Conservation (phyloP, 2,113 vertebrate species). For the Copsychus sechellarum region DNA sequence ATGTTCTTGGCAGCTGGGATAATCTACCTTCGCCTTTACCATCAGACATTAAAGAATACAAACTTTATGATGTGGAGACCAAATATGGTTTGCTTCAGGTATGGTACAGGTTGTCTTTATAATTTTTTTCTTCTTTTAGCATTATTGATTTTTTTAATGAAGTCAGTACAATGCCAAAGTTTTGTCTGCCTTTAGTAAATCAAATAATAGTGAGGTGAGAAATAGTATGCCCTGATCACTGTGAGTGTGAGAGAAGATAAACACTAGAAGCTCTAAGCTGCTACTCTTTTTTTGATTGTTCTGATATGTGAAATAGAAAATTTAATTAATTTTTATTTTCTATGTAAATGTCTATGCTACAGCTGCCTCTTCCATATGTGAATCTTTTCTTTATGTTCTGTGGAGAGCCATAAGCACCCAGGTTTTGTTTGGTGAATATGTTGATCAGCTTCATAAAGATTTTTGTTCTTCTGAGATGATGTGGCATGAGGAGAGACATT, state of each 20-base stretch:
- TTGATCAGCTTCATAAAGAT: not conserved
- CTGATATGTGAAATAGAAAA: not conserved
- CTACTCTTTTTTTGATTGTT: not conserved
- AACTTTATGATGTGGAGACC: constrained; percentile 95
- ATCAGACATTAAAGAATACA: constrained; percentile 93
- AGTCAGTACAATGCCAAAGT: not conserved
- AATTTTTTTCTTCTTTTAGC: not conserved
- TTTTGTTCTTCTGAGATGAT: not conserved
- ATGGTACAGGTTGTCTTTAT: constrained; percentile 15
- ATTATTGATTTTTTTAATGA: not conserved
- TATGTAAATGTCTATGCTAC: not conserved
- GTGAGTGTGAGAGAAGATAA: not conserved
- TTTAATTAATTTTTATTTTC: not conserved
- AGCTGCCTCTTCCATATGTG: not conserved
- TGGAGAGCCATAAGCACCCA: not conserved
- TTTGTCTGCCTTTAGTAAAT: not conserved
- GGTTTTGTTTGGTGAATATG: not conserved
- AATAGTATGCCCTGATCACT: not conserved
- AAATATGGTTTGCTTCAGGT: constrained; percentile 98
- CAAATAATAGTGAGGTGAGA: not conserved
- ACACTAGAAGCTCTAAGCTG: not conserved
- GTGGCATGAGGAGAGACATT: not conserved
- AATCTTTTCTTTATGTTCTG: not conserved
- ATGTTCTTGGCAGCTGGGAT: constrained; percentile 94
- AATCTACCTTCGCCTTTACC: constrained; percentile 91